Evolutionary conservation across 53 echinoderm and acorn worm species (phyloP).

Genomic region (Paelopatides confundens): DNA sequence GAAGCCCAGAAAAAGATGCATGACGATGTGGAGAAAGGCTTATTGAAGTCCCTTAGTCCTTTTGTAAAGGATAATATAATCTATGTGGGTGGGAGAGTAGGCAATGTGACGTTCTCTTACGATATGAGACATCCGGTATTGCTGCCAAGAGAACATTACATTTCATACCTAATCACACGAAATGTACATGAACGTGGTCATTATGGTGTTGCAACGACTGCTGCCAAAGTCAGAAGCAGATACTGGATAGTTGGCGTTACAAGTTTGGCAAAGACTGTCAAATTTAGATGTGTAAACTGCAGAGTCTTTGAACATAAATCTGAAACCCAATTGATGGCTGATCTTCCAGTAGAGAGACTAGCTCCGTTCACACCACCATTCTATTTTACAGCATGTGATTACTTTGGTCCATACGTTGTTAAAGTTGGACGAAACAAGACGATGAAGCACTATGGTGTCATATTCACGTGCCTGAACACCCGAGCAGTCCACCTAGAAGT

Average conservation of each 20-base stretch:
- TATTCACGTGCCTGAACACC: slow-evolving; percentile 65
- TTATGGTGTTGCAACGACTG: no score
- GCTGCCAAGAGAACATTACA: slow-evolving; percentile 41
- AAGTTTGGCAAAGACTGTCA: no score
- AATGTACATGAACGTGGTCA: slow-evolving; percentile 51
- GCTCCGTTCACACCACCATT: slow-evolving; percentile 47
- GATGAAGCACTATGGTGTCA: no score
- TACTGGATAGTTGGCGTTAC: no score
- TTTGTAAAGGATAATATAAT: neutral
- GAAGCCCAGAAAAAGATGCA: no score
- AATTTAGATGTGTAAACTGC: slow-evolving; percentile 54
- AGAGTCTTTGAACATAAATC: neutral
- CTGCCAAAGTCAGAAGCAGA: no score
- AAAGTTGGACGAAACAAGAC: slow-evolving; percentile 57
- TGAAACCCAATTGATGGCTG: no score
- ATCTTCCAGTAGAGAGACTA: neutral
- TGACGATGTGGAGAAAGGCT: no score
- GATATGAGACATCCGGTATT: slow-evolving; percentile 51
- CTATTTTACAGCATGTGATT: no score
- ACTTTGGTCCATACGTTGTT: no score
- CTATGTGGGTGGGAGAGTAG: no score
- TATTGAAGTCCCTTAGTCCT: slow-evolving; percentile 54
- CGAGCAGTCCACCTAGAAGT: slow-evolving; percentile 61
- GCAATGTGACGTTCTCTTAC: no score
- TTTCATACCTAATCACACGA: slow-evolving; percentile 50